phyloP scores from a whole-genome alignment of 1,140 invertebrate species.

The Dufourea novaeangliae region DNA sequence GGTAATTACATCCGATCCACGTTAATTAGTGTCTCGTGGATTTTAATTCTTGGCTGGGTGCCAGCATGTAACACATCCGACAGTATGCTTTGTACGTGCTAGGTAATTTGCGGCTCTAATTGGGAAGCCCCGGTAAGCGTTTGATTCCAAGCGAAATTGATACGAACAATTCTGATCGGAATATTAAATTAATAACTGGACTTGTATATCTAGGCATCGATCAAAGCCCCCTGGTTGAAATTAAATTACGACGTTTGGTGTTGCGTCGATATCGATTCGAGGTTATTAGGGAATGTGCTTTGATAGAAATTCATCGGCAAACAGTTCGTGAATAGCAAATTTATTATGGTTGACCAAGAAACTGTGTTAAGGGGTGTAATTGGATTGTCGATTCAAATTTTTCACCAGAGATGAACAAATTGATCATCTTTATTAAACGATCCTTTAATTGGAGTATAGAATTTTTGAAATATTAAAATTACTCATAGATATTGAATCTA shows the following conservation, averaged over 20 bases:
- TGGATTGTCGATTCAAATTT: too few species aligned
- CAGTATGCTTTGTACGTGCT: constrained; percentile 25
- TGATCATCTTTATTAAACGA: too few species aligned
- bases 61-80: constrained; percentile 12
- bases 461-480: too few species aligned
- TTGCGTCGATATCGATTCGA: neutral
- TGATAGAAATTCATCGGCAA: neutral
- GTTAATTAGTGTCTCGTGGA: constrained; percentile 54
- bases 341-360: too few species aligned
- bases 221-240: neutral
- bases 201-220: neutral
- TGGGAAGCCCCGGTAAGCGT: constrained; percentile 31
- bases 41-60: constrained; percentile 46
- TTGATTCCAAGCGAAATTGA: constrained; percentile 32
- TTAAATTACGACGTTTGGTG: neutral
- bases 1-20: constrained; percentile 60
- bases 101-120: constrained; percentile 45
- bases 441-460: too few species aligned
- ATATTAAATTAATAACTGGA: neutral
- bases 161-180: neutral
- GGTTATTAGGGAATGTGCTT: neutral
- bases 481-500: too few species aligned
- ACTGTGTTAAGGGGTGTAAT: too few species aligned
- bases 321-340: too few species aligned
- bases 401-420: too few species aligned